A percentile compares a stretch with the other conserved stretches of the same genome.
These are phyloP conservation scores for Xiphophorus birchmanni DNA, from an alignment of 2,797 vertebrate genomes.

Conservation along the genomic window DNA sequence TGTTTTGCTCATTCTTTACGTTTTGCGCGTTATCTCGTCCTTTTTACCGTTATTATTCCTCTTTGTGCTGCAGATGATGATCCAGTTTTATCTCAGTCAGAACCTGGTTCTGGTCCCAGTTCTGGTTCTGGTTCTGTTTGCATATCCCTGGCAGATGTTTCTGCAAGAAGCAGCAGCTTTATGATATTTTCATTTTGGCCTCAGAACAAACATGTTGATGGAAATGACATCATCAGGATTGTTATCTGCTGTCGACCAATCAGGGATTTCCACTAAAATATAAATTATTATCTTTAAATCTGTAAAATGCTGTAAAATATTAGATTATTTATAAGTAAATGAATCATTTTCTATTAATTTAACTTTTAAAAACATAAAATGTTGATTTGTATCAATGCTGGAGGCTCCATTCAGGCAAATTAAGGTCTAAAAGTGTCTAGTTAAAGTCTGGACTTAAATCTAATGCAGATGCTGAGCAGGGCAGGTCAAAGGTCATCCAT, in stretches of 20 bases:
- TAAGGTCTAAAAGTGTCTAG: not conserved
- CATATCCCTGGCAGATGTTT: constrained; percentile 40
- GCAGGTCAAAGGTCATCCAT: not conserved
- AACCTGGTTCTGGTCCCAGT: constrained; percentile 9
- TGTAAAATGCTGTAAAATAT: too few relatives aligned
- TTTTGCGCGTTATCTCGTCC: not conserved
- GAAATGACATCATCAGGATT: too few relatives aligned
- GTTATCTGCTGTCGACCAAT: too few relatives aligned
- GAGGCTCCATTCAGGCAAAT: not conserved
- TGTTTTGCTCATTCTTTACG: not conserved
- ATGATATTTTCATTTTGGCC: not conserved
- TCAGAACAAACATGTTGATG: too few relatives aligned
- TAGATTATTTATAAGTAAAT: too few relatives aligned
- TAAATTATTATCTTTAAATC: too few relatives aligned
- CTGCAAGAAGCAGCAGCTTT: constrained; percentile 22
- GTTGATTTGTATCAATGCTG: not conserved
- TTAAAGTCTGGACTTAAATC: not conserved
- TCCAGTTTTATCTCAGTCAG: not conserved
- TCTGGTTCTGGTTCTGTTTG: constrained; percentile 16
- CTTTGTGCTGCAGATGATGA: not conserved
- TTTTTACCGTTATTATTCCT: not conserved
- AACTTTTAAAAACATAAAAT: too few relatives aligned
- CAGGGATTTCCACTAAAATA: too few relatives aligned
- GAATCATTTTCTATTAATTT: too few relatives aligned
- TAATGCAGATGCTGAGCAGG: not conserved